These are phyloP conservation scores for Dendrolimus kikuchii DNA, from an alignment of 1,140 invertebrate species.

Conservation along the genomic window DNA sequence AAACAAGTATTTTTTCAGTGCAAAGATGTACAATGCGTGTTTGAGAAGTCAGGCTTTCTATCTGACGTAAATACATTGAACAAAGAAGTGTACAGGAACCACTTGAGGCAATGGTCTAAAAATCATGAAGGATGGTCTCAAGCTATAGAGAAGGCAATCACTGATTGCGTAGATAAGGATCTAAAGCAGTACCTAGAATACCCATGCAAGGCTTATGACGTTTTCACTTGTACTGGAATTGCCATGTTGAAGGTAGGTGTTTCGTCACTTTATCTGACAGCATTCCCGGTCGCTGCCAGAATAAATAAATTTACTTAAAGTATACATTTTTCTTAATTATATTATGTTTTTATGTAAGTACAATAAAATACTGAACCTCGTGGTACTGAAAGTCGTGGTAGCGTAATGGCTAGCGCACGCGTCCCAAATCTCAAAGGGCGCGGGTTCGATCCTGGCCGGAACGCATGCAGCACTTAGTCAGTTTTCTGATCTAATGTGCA, in stretches of 20 bases:
- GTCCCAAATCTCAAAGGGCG: no score
- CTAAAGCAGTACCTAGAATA: conserved; percentile 49
- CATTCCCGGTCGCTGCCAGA: no score
- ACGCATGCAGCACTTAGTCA: no score
- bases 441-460: no score
- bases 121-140: conserved; percentile 39
- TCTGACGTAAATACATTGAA: conserved; percentile 44
- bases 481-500: no score
- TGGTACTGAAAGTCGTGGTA: no score
- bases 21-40: conserved; percentile 56
- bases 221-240: conserved; percentile 59
- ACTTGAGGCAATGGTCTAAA: conserved; percentile 44
- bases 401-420: no score
- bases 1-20: conserved; percentile 28
- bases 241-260: conserved; percentile 52
- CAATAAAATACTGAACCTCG: no score
- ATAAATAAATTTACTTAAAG: no score
- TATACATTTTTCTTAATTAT: no score
- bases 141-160: conserved; percentile 47
- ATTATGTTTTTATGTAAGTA: no score
- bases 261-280: no score
- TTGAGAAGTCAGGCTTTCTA: conserved; percentile 58
- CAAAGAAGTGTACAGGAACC: conserved; percentile 45
- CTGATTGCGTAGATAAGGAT: conserved; percentile 50
- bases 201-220: conserved; percentile 57